Conservation (phyloP, 37 sponge, comb jelly and placozoan species). For the Dysidea cf. avara region DNA sequence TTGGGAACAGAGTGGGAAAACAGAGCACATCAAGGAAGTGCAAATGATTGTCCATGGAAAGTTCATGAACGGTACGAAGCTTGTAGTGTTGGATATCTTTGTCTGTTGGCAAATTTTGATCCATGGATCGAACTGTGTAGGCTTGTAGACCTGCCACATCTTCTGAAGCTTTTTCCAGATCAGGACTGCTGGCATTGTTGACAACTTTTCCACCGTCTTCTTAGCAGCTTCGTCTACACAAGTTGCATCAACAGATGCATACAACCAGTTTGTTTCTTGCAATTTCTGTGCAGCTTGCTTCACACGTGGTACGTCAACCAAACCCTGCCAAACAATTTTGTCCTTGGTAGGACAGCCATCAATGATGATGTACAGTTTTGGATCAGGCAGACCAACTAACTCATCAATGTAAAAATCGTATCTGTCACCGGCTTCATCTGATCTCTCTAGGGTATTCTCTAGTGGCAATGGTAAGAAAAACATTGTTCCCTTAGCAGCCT, state of each 20-base stretch:
- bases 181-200: slow-evolving; percentile 19
- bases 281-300: slow-evolving; percentile 31
- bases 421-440: slow-evolving; percentile 4
- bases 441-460: slow-evolving; percentile 41
- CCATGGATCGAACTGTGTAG: slow-evolving; percentile 42
- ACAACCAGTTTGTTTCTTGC: too few relatives aligned
- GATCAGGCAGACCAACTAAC: not conserved
- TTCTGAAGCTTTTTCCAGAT: slow-evolving; percentile 43
- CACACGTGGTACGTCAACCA: slow-evolving; percentile 23
- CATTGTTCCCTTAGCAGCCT: slow-evolving; percentile 44
- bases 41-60: slow-evolving; percentile 28
- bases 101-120: slow-evolving; percentile 10
- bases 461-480: slow-evolving; percentile 52
- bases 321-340: slow-evolving; percentile 24
- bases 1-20: slow-evolving; percentile 54
- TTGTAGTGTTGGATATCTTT: slow-evolving; percentile 60
- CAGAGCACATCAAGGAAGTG: slow-evolving; percentile 45
- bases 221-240: slow-evolving; percentile 43
- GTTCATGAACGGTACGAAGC: slow-evolving; percentile 30
- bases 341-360: slow-evolving; percentile 13
- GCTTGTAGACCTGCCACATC: slow-evolving; percentile 36
- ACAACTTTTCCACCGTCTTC: slow-evolving; percentile 35
- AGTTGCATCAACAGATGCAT: slow-evolving; percentile 10
- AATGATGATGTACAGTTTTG: too few relatives aligned
- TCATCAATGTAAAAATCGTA: too few relatives aligned